These are phyloP conservation scores for Nymphicus hollandicus DNA, from an alignment of 2,113 vertebrate genomes.

Conservation along the genomic window DNA sequence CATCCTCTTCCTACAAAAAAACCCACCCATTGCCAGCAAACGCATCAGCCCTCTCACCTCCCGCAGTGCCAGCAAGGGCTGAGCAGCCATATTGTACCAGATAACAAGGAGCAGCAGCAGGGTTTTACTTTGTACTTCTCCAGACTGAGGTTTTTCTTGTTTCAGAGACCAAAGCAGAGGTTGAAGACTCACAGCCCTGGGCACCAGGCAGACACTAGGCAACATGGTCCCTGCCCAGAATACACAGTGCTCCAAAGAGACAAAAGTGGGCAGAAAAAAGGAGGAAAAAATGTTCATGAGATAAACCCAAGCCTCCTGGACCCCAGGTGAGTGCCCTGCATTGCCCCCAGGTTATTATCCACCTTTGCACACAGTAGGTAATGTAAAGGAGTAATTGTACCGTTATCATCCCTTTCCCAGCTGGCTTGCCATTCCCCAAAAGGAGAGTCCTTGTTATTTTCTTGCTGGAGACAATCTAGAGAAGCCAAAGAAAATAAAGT, in stretches of 20 bases:
- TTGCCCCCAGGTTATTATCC: background rate
- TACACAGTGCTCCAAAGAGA: background rate
- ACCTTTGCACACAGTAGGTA: background rate
- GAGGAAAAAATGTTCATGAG: background rate
- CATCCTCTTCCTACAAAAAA: slow-evolving; percentile 66
- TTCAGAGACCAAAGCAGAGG: background rate
- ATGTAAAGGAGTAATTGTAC: slow-evolving; percentile 57
- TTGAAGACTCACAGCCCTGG: background rate
- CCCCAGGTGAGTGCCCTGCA: background rate
- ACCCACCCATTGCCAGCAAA: slow-evolving; percentile 34
- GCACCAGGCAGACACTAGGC: background rate
- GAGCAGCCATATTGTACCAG: background rate
- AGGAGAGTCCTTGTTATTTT: slow-evolving; percentile 89
- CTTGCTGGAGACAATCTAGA: slow-evolving; percentile 97
- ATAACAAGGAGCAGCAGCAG: background rate
- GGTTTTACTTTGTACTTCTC: background rate
- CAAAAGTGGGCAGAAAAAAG: background rate
- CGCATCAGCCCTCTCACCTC: slow-evolving; percentile 47
- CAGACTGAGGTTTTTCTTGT: background rate
- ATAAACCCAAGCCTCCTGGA: background rate
- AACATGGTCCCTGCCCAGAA: background rate
- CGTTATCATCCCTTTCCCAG: slow-evolving; percentile 92
- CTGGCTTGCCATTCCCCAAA: slow-evolving; percentile 92
- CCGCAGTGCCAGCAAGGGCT: background rate
- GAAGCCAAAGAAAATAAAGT: background rate